Conservation (phyloP, 1,140 invertebrate genomes). For the Alviniconcha marisindica region DNA sequence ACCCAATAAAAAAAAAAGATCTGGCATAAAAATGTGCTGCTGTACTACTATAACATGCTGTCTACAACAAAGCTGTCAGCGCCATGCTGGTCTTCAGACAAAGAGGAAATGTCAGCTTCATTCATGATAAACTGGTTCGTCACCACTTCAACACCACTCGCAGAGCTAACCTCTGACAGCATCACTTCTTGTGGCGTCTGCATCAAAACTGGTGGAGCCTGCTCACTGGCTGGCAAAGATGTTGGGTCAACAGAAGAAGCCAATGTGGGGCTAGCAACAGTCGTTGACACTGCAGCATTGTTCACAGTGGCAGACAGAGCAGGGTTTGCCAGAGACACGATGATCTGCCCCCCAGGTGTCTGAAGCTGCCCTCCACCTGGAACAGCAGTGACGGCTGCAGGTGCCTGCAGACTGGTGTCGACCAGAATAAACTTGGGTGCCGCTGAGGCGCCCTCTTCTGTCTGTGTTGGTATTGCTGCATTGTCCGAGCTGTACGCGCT, state of each 20-base stretch:
- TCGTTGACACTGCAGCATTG: not conserved
- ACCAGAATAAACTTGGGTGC: not conserved
- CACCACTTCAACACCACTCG: not conserved
- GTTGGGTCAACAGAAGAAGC: not conserved
- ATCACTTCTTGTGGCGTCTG: not conserved
- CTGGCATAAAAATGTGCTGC: no score
- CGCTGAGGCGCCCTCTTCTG: not conserved
- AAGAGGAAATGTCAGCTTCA: not conserved
- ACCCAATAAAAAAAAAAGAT: no score
- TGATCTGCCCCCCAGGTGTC: not conserved
- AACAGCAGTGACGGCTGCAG: not conserved
- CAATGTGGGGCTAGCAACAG: not conserved
- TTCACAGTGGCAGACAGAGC: not conserved
- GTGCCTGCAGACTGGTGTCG: not conserved
- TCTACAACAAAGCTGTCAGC: conserved; percentile 22
- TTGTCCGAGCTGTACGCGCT: not conserved
- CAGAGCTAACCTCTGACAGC: not conserved
- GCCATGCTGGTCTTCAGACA: conserved; percentile 14
- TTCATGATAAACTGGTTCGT: not conserved
- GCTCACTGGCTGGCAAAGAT: not conserved
- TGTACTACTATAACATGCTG: not conserved
- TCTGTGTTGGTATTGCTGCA: not conserved
- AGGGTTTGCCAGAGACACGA: not conserved
- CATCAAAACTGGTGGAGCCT: not conserved
- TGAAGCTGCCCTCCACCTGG: not conserved